These are phyloP conservation scores for Brachyhypopomus occidentalis DNA, from an alignment of 2,113 vertebrate genomes.

Conservation along the genomic window DNA sequence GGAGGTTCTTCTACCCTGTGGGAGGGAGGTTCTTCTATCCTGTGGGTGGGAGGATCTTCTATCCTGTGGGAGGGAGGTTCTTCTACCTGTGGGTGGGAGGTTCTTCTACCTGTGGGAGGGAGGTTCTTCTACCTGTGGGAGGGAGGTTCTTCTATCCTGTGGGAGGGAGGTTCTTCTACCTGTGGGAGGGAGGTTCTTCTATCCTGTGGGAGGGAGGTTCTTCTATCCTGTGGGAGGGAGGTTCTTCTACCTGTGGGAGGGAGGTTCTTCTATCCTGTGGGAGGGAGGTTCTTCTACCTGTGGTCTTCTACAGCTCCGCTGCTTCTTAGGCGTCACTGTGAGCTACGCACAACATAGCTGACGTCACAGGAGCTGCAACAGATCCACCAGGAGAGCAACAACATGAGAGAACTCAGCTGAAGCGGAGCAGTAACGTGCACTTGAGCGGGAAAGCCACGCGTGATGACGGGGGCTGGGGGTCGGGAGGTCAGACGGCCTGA, in stretches of 20 bases:
- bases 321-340: too few relatives aligned
- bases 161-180: not conserved
- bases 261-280: not conserved
- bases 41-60: not conserved
- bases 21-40: not conserved
- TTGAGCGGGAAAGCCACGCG: too few relatives aligned
- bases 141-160: not conserved
- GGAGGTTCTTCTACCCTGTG: too few relatives aligned
- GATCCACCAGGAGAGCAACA: too few relatives aligned
- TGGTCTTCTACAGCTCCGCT: not conserved
- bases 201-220: too few relatives aligned
- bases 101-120: not conserved
- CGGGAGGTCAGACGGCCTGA: conserved; percentile 10
- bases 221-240: too few relatives aligned
- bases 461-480: not conserved
- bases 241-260: not conserved
- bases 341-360: too few relatives aligned
- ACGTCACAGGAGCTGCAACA: too few relatives aligned
- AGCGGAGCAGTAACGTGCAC: too few relatives aligned
- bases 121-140: not conserved
- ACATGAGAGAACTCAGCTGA: too few relatives aligned
- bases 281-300: not conserved
- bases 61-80: not conserved
- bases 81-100: not conserved
- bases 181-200: not conserved